Evolutionary conservation across 2,113 vertebrate species (phyloP).

Genomic region (Equus przewalskii): DNA sequence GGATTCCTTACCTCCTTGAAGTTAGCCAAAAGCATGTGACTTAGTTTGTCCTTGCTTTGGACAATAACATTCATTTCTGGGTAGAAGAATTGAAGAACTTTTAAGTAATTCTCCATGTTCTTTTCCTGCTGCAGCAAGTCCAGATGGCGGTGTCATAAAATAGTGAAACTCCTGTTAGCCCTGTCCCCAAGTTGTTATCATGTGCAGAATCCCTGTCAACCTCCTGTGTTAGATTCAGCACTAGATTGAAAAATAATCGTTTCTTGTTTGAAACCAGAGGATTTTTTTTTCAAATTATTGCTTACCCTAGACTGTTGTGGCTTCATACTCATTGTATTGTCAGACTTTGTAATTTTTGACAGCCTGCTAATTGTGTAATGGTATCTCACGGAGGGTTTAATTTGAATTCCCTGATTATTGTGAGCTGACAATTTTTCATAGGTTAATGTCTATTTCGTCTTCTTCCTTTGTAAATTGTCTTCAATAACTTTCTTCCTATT

Average conservation of each 20-base stretch:
- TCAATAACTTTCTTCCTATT: not conserved
- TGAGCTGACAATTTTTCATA: not conserved
- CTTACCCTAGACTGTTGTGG: not conserved
- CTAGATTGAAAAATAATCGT: not conserved
- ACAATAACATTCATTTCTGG: not conserved
- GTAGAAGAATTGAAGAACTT: not conserved
- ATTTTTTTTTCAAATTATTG: not conserved
- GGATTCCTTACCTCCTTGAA: not conserved
- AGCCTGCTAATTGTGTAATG: not conserved
- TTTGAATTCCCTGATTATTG: not conserved
- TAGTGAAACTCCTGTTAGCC: not conserved
- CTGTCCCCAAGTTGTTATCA: not conserved
- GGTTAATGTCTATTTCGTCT: not conserved
- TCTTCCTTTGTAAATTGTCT: not conserved
- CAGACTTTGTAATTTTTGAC: not conserved
- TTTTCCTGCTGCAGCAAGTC: not conserved
- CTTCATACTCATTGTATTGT: not conserved
- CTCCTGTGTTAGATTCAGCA: not conserved
- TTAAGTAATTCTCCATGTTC: not conserved
- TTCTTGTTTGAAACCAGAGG: not conserved
- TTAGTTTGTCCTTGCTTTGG: not conserved
- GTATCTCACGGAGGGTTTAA: not conserved
- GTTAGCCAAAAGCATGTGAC: not conserved
- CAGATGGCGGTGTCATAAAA: not conserved
- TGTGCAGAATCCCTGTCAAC: not conserved